phyloP scores from a whole-genome alignment of 2,113 vertebrate species.

The Aptenodytes patagonicus region DNA sequence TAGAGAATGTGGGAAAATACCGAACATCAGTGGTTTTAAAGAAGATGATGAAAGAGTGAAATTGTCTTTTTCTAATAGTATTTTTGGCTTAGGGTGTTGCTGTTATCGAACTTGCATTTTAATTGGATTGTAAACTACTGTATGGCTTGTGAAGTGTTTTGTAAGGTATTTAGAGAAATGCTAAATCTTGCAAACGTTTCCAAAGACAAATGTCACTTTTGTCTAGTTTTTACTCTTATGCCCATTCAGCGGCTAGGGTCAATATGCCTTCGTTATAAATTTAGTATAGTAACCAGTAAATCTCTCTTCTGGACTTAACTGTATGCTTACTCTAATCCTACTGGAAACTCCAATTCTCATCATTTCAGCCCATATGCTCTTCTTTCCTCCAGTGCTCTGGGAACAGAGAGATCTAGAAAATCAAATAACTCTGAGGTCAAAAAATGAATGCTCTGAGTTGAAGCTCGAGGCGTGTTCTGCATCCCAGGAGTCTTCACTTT shows the following conservation, averaged over 20 bases:
- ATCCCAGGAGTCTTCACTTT: neutral
- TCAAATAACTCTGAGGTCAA: neutral
- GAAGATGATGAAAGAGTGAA: neutral
- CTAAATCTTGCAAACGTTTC: neutral
- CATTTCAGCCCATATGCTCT: neutral
- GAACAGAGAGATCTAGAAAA: neutral
- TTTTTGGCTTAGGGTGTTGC: neutral
- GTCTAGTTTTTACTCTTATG: neutral
- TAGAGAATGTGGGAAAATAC: neutral
- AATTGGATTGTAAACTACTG: neutral
- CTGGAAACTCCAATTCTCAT: neutral
- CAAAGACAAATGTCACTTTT: neutral
- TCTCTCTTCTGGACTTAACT: neutral
- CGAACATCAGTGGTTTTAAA: neutral
- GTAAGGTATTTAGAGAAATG: neutral
- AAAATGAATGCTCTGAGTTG: neutral
- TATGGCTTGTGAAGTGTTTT: neutral
- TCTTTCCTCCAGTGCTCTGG: neutral
- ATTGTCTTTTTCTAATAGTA: neutral
- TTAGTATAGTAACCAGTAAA: neutral
- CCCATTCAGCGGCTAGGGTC: neutral
- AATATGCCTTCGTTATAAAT: neutral
- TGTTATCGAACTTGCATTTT: neutral
- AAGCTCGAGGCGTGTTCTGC: neutral
- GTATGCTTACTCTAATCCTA: neutral